These are phyloP conservation scores for Achatina immaculata DNA, from an alignment of 1,140 invertebrate genomes.

Conservation along the genomic window DNA sequence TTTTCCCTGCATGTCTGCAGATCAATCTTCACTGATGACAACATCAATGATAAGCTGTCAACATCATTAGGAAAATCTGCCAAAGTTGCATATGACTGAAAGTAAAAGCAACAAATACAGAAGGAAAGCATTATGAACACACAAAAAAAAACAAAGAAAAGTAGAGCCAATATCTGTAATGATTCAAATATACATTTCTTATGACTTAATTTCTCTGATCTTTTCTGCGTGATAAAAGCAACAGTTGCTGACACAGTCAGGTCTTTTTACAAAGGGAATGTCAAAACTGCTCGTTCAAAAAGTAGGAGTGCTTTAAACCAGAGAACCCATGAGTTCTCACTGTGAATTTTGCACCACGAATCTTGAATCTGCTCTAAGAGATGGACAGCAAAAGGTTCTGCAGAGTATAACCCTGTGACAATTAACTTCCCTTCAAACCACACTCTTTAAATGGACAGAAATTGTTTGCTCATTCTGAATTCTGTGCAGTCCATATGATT, in stretches of 20 bases:
- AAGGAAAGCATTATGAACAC: background rate
- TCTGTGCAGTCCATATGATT: no score
- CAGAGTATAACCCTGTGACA: no score
- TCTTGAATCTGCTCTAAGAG: no score
- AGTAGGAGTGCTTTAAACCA: no score
- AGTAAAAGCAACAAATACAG: background rate
- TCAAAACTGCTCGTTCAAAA: no score
- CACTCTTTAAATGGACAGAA: no score
- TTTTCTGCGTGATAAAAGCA: background rate
- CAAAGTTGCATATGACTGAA: background rate
- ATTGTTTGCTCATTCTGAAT: no score
- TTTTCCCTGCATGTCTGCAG: background rate
- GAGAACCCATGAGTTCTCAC: no score
- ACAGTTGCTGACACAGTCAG: background rate
- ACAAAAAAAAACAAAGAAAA: background rate
- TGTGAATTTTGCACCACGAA: no score
- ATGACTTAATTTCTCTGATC: background rate
- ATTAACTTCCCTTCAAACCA: no score
- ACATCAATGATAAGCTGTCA: slow-evolving; percentile 10
- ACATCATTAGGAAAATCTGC: background rate
- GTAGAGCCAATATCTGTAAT: background rate
- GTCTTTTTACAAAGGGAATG: background rate
- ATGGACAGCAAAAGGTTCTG: no score
- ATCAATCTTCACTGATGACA: slow-evolving; percentile 12
- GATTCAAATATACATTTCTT: background rate